Evolutionary conservation across 1,140 invertebrate species (phyloP), one percentile per base, ranked within the genome.

Genomic region (Caerostris darwini): DNA sequence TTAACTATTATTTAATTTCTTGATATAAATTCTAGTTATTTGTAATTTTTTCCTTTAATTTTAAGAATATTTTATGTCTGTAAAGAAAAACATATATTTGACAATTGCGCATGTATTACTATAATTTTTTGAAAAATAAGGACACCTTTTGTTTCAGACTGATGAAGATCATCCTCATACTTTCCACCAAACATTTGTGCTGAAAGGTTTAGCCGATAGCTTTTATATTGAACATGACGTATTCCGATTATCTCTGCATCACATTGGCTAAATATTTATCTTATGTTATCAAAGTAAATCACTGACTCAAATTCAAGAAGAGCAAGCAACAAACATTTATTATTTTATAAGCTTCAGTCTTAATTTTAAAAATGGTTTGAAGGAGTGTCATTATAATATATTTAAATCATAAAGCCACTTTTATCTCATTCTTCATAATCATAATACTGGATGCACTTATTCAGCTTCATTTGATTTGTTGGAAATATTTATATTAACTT

Each of bases 201-300:
- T 99, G 96, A 98, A 98, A 97, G 98, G 98, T 95, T 97, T 98
- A 95, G 97, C 97, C 96, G 97, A 97, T 95, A 98, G 97, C 96
- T 99, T 98, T 97, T 98, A 98, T 97, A 97, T 98, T 95, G 98
- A 98, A 96, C 98, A 99, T 96, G 98, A 99, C 96, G 97, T 98
- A 96, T 99, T 99, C 97, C 97, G 98, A 96, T 97, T 99, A 95
- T 97, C 97, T 95, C 97, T 98, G 95, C 98, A 98, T 96, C 97
- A 98, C 96, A 88, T 95, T 77, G 89, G 56, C 17, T 94, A 83
- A 85, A 88, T 61, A 8, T 54, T 34, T 61, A 17, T 14, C 34
- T 0, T 59, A 10, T 53, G 7, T 86, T 56, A 17, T 50, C 5
- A 77, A 77, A 77, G 8, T 19, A 71, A 10, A 77, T 53, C 34